A percentile compares a stretch with the other conserved stretches of the same genome.
Evolutionary conservation across 2,888 invertebrate genomes (phyloP).

Genomic region (Dolichomitus sp.): DNA sequence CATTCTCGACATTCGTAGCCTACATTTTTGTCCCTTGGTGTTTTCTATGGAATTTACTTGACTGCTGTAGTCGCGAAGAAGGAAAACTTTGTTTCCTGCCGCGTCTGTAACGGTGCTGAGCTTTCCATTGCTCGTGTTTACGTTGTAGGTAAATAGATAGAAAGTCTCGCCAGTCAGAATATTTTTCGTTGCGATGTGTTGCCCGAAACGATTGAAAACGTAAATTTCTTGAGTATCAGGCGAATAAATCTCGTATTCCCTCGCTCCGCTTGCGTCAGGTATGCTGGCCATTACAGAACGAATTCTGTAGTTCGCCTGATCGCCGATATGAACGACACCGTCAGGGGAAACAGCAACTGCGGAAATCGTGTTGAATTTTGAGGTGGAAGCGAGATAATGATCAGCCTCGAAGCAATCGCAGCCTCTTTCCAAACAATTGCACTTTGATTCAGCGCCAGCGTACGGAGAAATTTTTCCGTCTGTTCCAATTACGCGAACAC

Average conservation of each 20-base stretch:
- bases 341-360: slow-evolving; percentile 97
- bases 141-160: slow-evolving; percentile 98
- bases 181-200: slow-evolving; percentile 97
- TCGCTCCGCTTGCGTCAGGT: slow-evolving; percentile 93
- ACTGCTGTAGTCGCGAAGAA: slow-evolving; percentile 93
- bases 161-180: slow-evolving; percentile 98
- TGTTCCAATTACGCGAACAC: slow-evolving; percentile 96
- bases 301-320: slow-evolving; percentile 96
- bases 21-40: slow-evolving; percentile 96
- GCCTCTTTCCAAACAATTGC: slow-evolving; percentile 96
- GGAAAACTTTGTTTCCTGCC: slow-evolving; percentile 95
- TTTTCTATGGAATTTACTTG: slow-evolving; percentile 98
- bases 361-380: slow-evolving; percentile 97
- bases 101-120: slow-evolving; percentile 97
- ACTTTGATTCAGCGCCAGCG: slow-evolving; percentile 97
- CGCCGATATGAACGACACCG: slow-evolving; percentile 97
- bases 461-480: slow-evolving; percentile 97
- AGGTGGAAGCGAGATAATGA: slow-evolving; percentile 96
- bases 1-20: slow-evolving; percentile 96
- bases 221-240: slow-evolving; percentile 98
- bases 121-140: slow-evolving; percentile 98
- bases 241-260: slow-evolving; percentile 97
- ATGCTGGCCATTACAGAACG: slow-evolving; percentile 96
- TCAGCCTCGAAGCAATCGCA: slow-evolving; percentile 98
- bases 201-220: slow-evolving; percentile 97